phyloP scores from a whole-genome alignment of 2,797 vertebrate genomes.

The Loris lydekkerianus region DNA sequence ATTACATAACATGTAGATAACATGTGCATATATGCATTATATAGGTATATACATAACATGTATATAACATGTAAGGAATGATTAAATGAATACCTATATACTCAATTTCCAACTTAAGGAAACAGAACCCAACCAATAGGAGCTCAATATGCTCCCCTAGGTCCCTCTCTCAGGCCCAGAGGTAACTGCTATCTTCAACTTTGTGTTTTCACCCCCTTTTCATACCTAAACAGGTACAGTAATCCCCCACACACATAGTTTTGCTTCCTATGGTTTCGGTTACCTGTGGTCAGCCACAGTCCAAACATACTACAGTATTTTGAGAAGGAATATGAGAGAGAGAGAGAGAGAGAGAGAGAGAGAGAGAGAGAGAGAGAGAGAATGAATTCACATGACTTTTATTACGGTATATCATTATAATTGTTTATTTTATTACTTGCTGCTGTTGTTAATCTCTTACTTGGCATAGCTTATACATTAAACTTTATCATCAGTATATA shows the following conservation, averaged over 20 bases:
- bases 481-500: neutral
- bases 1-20: neutral
- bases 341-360: neutral
- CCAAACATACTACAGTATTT: neutral
- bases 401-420: neutral
- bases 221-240: neutral
- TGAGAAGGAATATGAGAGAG: no score
- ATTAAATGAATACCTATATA: neutral
- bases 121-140: neutral
- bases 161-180: neutral
- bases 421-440: neutral
- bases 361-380: neutral
- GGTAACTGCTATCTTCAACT: neutral
- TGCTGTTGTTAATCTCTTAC: neutral
- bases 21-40: neutral
- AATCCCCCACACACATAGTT: neutral
- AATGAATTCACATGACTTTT: neutral
- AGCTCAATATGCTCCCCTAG: neutral
- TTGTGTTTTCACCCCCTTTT: neutral
- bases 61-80: neutral
- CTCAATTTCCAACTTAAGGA: slow-evolving; percentile 3
- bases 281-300: neutral
- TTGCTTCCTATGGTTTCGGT: neutral
- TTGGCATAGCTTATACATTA: neutral
- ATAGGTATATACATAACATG: neutral